These are phyloP conservation scores for Trinectes maculatus DNA, from an alignment of 2,113 vertebrate species.

Conservation along the genomic window DNA sequence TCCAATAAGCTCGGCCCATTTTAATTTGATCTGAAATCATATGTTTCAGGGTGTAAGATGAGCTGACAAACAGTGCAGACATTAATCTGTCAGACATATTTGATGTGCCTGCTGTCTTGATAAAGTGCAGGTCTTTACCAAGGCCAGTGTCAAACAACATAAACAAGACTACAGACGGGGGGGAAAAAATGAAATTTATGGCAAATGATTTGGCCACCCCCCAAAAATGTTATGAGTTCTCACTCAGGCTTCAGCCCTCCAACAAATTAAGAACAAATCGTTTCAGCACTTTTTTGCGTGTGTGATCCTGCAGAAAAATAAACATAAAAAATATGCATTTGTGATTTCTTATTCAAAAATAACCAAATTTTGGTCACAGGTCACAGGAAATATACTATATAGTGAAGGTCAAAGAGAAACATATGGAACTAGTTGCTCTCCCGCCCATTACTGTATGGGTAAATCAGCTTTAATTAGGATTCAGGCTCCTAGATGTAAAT, in stretches of 20 bases:
- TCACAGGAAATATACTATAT: constrained; percentile 13
- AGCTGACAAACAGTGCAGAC: too few relatives aligned
- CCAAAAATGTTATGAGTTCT: background rate
- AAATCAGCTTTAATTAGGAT: background rate
- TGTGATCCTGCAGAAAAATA: background rate
- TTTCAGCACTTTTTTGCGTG: background rate
- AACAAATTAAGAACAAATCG: background rate
- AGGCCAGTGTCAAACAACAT: background rate
- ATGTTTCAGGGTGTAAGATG: too few relatives aligned
- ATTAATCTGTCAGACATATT: constrained; percentile 11
- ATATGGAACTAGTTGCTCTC: background rate
- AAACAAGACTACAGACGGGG: background rate
- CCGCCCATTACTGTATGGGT: background rate
- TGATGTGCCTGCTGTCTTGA: background rate
- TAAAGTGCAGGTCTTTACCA: background rate
- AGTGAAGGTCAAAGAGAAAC: background rate
- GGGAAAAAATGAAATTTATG: background rate
- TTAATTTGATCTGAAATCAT: too few relatives aligned
- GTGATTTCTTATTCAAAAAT: background rate
- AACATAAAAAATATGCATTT: background rate
- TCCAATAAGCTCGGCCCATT: too few relatives aligned
- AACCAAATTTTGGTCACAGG: constrained; percentile 26
- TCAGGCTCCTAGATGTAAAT: background rate
- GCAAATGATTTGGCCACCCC: background rate
- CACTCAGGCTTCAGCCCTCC: background rate